phyloP scores from a whole-genome alignment of 2,113 vertebrate genomes.

The Odontophorus gujanensis region DNA sequence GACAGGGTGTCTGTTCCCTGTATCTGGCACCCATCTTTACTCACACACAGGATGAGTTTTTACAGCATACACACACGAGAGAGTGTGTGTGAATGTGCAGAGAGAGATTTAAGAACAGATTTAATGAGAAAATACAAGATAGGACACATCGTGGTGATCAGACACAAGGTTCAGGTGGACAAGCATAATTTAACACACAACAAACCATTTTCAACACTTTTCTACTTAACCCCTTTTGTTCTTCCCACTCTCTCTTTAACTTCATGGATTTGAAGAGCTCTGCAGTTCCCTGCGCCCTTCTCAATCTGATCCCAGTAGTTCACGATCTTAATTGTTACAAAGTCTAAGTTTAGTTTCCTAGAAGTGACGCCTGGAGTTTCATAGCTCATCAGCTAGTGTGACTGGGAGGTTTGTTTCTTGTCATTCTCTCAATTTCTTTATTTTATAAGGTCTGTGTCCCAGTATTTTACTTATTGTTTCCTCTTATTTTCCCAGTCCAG shows the following conservation, averaged over 20 bases:
- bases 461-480: not conserved
- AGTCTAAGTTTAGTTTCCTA: not conserved
- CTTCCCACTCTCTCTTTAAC: not conserved
- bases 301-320: not conserved
- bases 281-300: not conserved
- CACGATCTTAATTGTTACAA: not conserved
- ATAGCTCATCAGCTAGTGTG: not conserved
- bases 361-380: not conserved
- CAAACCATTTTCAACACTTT: too few species aligned
- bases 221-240: not conserved
- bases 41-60: too few species aligned
- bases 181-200: too few species aligned
- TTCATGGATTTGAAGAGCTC: not conserved
- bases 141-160: too few species aligned
- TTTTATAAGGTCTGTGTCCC: not conserved
- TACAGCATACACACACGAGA: too few species aligned
- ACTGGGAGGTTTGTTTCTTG: not conserved
- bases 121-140: too few species aligned
- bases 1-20: too few species aligned
- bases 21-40: too few species aligned
- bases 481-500: not conserved
- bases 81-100: too few species aligned
- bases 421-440: not conserved
- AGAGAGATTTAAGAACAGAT: too few species aligned
- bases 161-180: too few species aligned